Evolutionary conservation across 2,113 vertebrate genomes (phyloP).

Genomic region (Condylura cristata): DNA sequence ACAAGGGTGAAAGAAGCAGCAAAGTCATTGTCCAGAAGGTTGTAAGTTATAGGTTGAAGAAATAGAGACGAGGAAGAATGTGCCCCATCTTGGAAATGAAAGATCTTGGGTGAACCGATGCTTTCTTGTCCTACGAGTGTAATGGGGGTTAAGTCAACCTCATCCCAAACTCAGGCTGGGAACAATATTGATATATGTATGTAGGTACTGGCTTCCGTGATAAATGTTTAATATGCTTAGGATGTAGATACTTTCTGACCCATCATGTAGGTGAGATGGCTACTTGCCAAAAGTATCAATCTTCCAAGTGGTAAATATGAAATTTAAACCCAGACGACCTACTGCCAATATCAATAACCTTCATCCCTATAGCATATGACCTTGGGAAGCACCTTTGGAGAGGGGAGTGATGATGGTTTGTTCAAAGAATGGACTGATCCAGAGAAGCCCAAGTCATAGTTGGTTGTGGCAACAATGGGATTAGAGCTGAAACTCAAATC

Average conservation of each 20-base stretch:
- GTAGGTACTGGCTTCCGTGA: not conserved
- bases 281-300: not conserved
- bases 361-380: fast-evolving
- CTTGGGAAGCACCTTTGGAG: not conserved
- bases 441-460: not conserved
- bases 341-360: not conserved
- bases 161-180: not conserved
- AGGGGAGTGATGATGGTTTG: not conserved
- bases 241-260: not conserved
- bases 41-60: not conserved
- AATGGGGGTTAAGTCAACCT: not conserved
- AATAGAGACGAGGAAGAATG: not conserved
- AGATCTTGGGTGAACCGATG: not conserved
- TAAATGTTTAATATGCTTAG: not conserved
- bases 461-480: not conserved
- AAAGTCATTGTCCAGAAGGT: not conserved
- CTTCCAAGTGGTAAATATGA: not conserved
- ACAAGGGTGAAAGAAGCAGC: not conserved
- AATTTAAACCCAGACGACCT: not conserved
- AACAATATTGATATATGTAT: not conserved
- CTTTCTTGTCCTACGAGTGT: not conserved
- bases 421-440: not conserved
- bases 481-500: not conserved
- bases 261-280: not conserved
- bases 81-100: not conserved